phyloP scores from a whole-genome alignment of 2,113 vertebrate species.

The Gallinago paraguaiae region DNA sequence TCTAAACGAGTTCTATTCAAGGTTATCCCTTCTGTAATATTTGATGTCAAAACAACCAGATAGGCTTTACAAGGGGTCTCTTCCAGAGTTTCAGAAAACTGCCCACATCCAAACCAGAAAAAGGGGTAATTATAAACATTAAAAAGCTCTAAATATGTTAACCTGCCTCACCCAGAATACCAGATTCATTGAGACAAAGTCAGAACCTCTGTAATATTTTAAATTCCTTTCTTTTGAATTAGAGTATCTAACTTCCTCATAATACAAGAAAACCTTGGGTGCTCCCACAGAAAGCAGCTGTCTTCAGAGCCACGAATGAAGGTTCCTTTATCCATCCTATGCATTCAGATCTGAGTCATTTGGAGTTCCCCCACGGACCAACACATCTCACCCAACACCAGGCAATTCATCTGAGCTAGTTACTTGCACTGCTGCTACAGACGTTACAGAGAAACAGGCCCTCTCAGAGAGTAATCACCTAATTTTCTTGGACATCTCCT shows the following conservation, averaged over 20 bases:
- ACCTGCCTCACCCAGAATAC: accelerated
- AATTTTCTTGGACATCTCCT: constrained; percentile 24
- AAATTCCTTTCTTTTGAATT: neutral
- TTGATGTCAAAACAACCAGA: neutral
- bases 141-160: accelerated
- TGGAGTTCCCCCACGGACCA: accelerated
- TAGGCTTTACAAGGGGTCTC: neutral
- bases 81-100: neutral
- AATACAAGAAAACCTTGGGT: neutral
- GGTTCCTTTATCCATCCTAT: neutral
- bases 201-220: neutral
- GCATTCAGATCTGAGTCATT: neutral
- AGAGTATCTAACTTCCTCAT: neutral
- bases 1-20: neutral
- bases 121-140: neutral
- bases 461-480: constrained; percentile 8
- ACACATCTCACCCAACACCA: neutral
- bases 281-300: neutral
- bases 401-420: neutral
- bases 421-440: neutral
- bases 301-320: neutral
- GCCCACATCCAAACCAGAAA: neutral
- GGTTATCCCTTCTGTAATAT: neutral
- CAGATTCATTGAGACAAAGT: neutral
- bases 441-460: neutral